phyloP scores from a whole-genome alignment of 2,113 vertebrate species.

The Heteronetta atricapilla region DNA sequence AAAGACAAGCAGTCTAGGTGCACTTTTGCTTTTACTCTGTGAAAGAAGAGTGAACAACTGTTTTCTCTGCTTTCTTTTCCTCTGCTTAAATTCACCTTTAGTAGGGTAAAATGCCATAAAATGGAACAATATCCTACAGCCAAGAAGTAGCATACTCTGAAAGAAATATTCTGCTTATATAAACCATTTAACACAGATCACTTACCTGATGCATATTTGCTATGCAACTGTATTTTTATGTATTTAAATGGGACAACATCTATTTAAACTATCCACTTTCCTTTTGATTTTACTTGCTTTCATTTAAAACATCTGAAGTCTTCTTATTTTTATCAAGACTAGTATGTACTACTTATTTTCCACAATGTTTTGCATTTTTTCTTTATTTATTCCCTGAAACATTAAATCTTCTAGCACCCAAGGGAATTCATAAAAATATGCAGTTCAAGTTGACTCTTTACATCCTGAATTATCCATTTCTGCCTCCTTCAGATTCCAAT shows the following conservation, averaged over 20 bases:
- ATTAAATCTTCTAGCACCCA: neutral
- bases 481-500: slow-evolving; percentile 7
- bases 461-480: slow-evolving; percentile 15
- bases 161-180: neutral
- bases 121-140: neutral
- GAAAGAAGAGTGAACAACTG: neutral
- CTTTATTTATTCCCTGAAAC: neutral
- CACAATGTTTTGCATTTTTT: neutral
- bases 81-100: neutral
- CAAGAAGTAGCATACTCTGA: neutral
- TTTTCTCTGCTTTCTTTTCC: neutral
- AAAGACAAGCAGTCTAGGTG: neutral
- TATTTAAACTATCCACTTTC: neutral
- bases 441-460: neutral
- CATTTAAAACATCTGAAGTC: neutral
- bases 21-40: neutral
- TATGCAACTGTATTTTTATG: neutral
- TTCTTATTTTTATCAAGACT: neutral
- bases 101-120: neutral
- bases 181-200: neutral
- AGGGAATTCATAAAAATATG: neutral
- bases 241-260: neutral
- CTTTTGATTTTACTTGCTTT: neutral
- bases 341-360: neutral
- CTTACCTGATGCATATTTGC: neutral